Evolutionary conservation across 1,140 invertebrate species (phyloP).

Genomic region (Eulimnadia texana): DNA sequence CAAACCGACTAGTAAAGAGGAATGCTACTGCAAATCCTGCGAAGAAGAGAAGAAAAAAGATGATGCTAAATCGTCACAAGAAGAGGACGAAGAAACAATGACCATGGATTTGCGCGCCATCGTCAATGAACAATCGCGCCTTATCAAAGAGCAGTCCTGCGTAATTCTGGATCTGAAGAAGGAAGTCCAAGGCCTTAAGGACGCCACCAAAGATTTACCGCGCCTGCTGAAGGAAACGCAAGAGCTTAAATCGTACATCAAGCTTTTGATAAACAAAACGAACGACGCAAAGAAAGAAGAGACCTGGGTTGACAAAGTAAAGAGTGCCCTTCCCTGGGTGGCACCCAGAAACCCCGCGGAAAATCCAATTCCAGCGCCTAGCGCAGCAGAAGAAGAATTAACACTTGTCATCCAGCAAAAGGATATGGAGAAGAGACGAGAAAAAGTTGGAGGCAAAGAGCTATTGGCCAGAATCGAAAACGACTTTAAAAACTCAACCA

Average conservation of each 20-base stretch:
- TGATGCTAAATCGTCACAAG: not conserved
- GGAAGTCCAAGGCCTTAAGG: not conserved
- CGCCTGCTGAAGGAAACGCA: not conserved
- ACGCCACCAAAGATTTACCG: not conserved
- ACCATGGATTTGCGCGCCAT: not conserved
- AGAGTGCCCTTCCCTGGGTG: not conserved
- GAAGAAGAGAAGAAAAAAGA: not conserved
- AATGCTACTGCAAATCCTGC: not conserved
- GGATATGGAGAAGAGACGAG: not conserved
- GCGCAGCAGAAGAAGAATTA: not conserved
- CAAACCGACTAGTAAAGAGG: not conserved
- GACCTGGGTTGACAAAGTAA: not conserved
- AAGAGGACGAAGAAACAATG: not conserved
- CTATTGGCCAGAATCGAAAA: not conserved
- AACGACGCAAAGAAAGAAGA: not conserved
- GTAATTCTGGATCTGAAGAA: not conserved
- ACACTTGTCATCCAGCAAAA: not conserved
- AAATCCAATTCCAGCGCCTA: not conserved
- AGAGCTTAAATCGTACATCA: not conserved
- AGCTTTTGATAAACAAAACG: not conserved
- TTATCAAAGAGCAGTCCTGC: not conserved
- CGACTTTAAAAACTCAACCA: not conserved
- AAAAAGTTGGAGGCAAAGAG: not conserved
- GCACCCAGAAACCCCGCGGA: not conserved
- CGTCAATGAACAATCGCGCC: not conserved